phyloP scores from a whole-genome alignment of 2,888 invertebrate genomes.

The Linyphia triangularis region DNA sequence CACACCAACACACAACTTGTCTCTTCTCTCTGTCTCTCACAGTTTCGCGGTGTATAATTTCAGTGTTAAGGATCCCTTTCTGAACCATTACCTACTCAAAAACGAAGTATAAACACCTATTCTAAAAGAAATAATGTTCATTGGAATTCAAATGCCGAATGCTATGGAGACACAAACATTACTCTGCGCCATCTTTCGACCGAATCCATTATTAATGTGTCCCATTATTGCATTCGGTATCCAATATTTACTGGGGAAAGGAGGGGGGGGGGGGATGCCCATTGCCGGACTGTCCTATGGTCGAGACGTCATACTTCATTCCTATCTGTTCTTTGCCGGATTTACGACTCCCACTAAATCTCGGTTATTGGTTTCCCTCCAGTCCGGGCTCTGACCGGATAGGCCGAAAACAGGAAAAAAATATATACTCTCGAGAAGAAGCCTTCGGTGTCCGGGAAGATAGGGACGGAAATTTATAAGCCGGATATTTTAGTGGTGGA shows the following conservation, averaged over 20 bases:
- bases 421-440: conserved; percentile 80
- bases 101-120: no score
- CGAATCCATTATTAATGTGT: neutral
- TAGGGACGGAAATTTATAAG: conserved; percentile 71
- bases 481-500: conserved; percentile 68
- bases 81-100: no score
- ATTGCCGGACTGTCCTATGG: neutral
- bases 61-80: no score
- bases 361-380: conserved; percentile 64
- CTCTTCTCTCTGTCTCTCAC: no score
- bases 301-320: neutral
- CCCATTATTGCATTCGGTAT: neutral
- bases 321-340: conserved; percentile 17
- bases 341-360: conserved; percentile 67
- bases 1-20: no score
- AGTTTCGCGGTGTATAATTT: no score
- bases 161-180: no score
- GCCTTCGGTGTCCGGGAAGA: conserved; percentile 70
- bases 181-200: no score
- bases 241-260: neutral
- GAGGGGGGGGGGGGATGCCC: no score
- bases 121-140: no score
- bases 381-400: conserved; percentile 84
- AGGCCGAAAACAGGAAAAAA: conserved; percentile 93
- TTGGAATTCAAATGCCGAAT: no score